A percentile compares a stretch with the other conserved stretches of the same genome.
phyloP scores from a whole-genome alignment of 2,888 invertebrate species.

The Teleogryllus oceanicus region DNA sequence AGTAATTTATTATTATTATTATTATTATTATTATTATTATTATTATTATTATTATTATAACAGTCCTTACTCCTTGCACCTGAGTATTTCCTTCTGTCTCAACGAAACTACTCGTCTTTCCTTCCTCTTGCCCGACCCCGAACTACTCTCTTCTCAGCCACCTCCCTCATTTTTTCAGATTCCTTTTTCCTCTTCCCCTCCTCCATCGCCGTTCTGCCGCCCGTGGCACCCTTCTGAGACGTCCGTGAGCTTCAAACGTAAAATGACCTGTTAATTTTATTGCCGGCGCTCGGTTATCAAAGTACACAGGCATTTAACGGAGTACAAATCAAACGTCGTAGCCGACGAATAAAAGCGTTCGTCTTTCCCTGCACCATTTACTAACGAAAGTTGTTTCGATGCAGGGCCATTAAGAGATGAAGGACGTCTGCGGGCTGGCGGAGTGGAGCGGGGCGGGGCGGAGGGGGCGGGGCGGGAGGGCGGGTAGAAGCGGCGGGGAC shows the following conservation, averaged over 20 bases:
- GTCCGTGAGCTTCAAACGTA: not conserved
- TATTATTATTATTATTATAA: too few relatives aligned
- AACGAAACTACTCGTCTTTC: too few relatives aligned
- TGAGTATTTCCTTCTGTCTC: too few relatives aligned
- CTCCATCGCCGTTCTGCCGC: too few relatives aligned
- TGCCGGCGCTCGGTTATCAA: not conserved
- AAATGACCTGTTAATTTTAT: slow-evolving; percentile 18
- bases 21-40: too few relatives aligned
- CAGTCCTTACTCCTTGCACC: too few relatives aligned
- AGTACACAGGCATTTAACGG: slow-evolving; percentile 6
- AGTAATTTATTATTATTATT: too few relatives aligned
- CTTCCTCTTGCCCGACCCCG: too few relatives aligned
- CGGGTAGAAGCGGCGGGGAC: not conserved
- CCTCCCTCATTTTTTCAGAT: too few relatives aligned
- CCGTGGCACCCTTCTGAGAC: too few relatives aligned
- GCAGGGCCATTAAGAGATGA: slow-evolving; percentile 1
- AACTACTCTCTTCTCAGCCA: too few relatives aligned
- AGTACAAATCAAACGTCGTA: not conserved
- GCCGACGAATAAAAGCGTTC: not conserved
- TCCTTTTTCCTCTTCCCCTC: too few relatives aligned
- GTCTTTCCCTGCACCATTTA: slow-evolving; percentile 1
- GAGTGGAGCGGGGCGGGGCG: not conserved
- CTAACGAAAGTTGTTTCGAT: slow-evolving; percentile 9
- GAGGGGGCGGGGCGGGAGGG: not conserved
- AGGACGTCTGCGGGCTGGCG: slow-evolving; percentile 1